A percentile compares a stretch with the other conserved stretches of the same genome.
Conservation (phyloP, 2,888 invertebrate genomes). For the Euzetes globulus region DNA sequence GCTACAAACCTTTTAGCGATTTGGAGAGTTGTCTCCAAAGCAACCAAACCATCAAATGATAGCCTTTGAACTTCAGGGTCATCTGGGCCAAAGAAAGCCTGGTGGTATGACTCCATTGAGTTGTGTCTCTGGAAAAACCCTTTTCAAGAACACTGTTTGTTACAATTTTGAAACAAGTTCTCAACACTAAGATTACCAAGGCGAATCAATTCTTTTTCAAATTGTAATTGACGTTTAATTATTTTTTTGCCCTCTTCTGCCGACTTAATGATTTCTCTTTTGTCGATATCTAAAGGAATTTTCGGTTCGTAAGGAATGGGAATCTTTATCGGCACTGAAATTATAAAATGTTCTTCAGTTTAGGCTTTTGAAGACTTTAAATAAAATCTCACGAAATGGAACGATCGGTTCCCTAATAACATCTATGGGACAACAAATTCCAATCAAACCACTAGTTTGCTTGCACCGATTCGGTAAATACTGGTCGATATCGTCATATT, state of each 20-base stretch:
- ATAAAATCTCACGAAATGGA: background rate
- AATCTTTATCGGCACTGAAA: slow-evolving; percentile 4
- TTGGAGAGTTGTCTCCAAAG: slow-evolving; percentile 39
- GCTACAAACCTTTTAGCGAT: slow-evolving; percentile 34
- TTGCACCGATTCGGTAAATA: slow-evolving; percentile 35
- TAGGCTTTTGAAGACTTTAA: background rate
- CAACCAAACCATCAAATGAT: slow-evolving; percentile 39
- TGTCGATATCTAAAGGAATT: background rate
- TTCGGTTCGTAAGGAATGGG: background rate
- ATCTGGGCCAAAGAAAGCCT: slow-evolving; percentile 40
- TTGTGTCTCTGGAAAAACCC: slow-evolving; percentile 35
- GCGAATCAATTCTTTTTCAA: slow-evolving; percentile 29
- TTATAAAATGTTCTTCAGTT: background rate
- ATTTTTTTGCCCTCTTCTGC: slow-evolving; percentile 5
- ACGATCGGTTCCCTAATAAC: slow-evolving; percentile 4
- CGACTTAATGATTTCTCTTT: background rate
- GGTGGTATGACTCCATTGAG: slow-evolving; percentile 38
- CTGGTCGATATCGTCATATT: slow-evolving; percentile 30
- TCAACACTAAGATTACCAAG: background rate
- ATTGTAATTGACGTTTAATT: background rate
- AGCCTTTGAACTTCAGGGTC: slow-evolving; percentile 33
- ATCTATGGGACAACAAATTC: slow-evolving; percentile 37
- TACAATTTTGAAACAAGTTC: background rate
- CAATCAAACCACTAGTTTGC: background rate
- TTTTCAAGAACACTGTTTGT: background rate